Percentiles rank a stretch among this genome's conserved stretches.
Conservation (phyloP, 2,797 vertebrate genomes). For the Ptychadena robeensis region DNA sequence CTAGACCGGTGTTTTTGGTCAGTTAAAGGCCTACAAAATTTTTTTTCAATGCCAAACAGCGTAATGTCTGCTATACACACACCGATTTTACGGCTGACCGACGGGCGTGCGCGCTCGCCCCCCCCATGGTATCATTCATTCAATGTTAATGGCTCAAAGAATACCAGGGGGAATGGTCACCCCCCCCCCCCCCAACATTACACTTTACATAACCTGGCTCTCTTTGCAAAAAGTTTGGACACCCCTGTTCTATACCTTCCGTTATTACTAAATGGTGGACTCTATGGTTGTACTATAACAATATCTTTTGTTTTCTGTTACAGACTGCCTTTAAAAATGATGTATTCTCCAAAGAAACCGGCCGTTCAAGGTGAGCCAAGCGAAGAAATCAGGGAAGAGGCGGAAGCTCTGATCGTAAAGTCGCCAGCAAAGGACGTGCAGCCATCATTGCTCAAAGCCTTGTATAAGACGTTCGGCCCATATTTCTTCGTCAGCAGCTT, state of each 20-base stretch:
- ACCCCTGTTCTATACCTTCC: background rate
- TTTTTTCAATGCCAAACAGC: too few species aligned
- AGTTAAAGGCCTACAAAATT: too few species aligned
- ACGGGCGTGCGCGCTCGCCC: too few species aligned
- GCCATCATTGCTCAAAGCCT: slow-evolving; percentile 87
- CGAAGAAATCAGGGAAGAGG: slow-evolving; percentile 79
- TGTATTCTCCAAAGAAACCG: slow-evolving; percentile 77
- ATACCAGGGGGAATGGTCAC: too few species aligned
- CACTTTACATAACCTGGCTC: too few species aligned
- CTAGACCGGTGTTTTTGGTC: too few species aligned
- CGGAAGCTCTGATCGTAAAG: slow-evolving; percentile 85
- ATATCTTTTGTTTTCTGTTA: slow-evolving; percentile 42
- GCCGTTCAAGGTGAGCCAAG: slow-evolving; percentile 68
- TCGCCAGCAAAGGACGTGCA: slow-evolving; percentile 72
- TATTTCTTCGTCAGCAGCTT: slow-evolving; percentile 93
- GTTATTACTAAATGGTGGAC: background rate
- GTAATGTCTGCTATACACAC: too few species aligned
- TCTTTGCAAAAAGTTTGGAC: too few species aligned
- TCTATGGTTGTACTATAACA: background rate
- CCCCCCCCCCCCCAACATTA: too few species aligned
- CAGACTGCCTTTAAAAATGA: slow-evolving; percentile 73
- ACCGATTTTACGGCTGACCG: too few species aligned
- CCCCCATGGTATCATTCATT: too few species aligned
- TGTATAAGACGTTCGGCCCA: slow-evolving; percentile 91
- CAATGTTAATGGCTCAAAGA: too few species aligned